Conservation (phyloP, 1,140 invertebrate species). For the Augochlora pura region DNA sequence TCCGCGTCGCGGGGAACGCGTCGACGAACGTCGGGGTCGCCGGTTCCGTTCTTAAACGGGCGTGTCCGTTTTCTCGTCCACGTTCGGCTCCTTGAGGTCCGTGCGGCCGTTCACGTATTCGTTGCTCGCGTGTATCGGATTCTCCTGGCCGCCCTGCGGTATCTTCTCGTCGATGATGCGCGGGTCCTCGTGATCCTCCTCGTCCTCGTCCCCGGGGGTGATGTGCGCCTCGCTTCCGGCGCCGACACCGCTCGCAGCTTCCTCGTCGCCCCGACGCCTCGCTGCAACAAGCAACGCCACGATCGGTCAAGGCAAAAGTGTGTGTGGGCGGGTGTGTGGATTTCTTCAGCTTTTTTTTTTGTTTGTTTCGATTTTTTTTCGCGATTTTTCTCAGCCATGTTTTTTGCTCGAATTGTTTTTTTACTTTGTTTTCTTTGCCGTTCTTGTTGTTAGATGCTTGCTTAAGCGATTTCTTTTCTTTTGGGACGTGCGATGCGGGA, state of each 20-base stretch:
- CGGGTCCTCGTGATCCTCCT: slow-evolving; percentile 76
- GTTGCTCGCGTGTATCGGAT: slow-evolving; percentile 78
- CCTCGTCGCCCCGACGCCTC: slow-evolving; percentile 79
- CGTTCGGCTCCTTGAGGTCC: slow-evolving; percentile 75
- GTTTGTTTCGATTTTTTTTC: not conserved
- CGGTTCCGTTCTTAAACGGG: slow-evolving; percentile 72
- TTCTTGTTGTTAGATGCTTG: no score
- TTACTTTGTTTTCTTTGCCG: no score
- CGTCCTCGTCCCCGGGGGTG: slow-evolving; percentile 76
- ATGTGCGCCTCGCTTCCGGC: slow-evolving; percentile 79
- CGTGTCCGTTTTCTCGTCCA: slow-evolving; percentile 78
- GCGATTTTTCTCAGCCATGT: not conserved
- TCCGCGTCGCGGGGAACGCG: not conserved
- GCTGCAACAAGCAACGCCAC: slow-evolving; percentile 81
- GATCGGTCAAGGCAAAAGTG: slow-evolving; percentile 79
- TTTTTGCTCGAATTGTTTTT: not conserved
- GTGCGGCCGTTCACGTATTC: slow-evolving; percentile 78
- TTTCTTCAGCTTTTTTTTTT: slow-evolving; percentile 27
- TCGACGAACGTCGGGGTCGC: slow-evolving; percentile 28
- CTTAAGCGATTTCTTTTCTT: no score
- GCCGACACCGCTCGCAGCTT: slow-evolving; percentile 76
- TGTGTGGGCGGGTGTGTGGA: slow-evolving; percentile 56
- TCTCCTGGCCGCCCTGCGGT: slow-evolving; percentile 77
- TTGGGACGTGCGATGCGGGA: not conserved
- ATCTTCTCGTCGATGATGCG: slow-evolving; percentile 78